phyloP scores from a whole-genome alignment of 2,113 vertebrate species.

The Hippocampus abdominalis region DNA sequence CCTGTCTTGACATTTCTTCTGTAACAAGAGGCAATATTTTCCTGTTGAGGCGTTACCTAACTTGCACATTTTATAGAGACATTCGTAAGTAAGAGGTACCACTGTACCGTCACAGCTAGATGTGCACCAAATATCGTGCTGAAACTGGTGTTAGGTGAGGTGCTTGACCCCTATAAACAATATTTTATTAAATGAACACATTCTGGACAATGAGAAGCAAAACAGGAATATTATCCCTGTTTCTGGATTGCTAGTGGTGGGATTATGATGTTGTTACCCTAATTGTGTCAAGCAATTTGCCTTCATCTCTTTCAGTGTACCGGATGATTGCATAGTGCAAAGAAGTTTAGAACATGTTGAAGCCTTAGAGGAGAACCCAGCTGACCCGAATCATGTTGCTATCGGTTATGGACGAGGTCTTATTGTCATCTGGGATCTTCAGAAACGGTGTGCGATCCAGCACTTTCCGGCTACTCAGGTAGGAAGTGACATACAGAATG shows the following conservation, averaged over 20 bases:
- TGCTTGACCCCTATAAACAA: too few relatives aligned
- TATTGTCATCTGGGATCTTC: slow-evolving; percentile 87
- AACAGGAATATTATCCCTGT: not conserved
- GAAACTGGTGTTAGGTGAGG: too few relatives aligned
- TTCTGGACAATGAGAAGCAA: too few relatives aligned
- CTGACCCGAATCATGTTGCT: slow-evolving; percentile 79
- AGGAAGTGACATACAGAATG: not conserved
- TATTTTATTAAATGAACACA: too few relatives aligned
- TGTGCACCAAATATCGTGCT: too few relatives aligned
- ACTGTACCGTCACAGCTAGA: too few relatives aligned
- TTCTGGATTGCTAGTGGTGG: not conserved
- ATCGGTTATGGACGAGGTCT: slow-evolving; percentile 93
- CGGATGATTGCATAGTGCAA: slow-evolving; percentile 82
- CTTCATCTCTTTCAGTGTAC: slow-evolving; percentile 72
- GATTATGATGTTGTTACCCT: not conserved
- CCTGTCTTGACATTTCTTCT: too few relatives aligned
- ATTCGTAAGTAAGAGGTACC: too few relatives aligned
- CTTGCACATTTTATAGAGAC: too few relatives aligned
- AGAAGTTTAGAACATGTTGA: slow-evolving; percentile 89
- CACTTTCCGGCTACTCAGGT: slow-evolving; percentile 90
- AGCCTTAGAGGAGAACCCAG: slow-evolving; percentile 84
- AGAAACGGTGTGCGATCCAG: slow-evolving; percentile 64
- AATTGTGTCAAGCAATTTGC: not conserved
- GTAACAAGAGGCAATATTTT: too few relatives aligned
- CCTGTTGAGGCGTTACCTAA: too few relatives aligned